Evolutionary conservation across 1,140 invertebrate species (phyloP).

Genomic region (Zaprionus lachaisei): DNA sequence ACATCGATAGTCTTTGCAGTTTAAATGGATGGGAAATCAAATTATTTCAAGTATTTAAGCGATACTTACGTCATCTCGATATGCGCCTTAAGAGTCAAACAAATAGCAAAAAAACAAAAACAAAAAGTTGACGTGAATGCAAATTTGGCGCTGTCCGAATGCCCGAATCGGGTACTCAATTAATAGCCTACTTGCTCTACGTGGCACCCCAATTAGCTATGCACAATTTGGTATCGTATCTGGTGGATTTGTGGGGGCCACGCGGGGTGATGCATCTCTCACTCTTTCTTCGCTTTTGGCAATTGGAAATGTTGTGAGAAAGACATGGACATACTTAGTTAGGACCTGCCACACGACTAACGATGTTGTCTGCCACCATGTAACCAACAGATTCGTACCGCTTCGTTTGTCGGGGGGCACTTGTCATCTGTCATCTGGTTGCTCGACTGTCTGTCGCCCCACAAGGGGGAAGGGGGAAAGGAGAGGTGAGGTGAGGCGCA

Average conservation of each 20-base stretch:
- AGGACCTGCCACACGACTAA: slow-evolving; percentile 60
- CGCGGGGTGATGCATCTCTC: background rate
- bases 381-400: slow-evolving; percentile 36
- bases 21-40: background rate
- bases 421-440: slow-evolving; percentile 5
- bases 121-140: background rate
- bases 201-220: slow-evolving; percentile 61
- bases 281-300: slow-evolving; percentile 52
- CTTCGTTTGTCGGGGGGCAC: slow-evolving; percentile 15
- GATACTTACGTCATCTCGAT: slow-evolving; percentile 1
- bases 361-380: slow-evolving; percentile 52
- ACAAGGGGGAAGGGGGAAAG: too few species aligned
- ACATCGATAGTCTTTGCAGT: background rate
- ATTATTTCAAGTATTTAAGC: background rate
- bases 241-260: background rate
- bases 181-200: slow-evolving; percentile 45
- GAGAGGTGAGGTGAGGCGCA: background rate
- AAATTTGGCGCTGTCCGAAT: slow-evolving; percentile 11
- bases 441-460: slow-evolving; percentile 1
- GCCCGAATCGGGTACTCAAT: slow-evolving; percentile 32
- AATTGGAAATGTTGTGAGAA: slow-evolving; percentile 62
- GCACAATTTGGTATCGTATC: slow-evolving; percentile 19
- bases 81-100: background rate
- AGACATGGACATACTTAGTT: slow-evolving; percentile 39
- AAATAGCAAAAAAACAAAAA: background rate